These are phyloP conservation scores for Forbesichthys papilliferus DNA, from an alignment of 2,113 vertebrate genomes.

Conservation along the genomic window DNA sequence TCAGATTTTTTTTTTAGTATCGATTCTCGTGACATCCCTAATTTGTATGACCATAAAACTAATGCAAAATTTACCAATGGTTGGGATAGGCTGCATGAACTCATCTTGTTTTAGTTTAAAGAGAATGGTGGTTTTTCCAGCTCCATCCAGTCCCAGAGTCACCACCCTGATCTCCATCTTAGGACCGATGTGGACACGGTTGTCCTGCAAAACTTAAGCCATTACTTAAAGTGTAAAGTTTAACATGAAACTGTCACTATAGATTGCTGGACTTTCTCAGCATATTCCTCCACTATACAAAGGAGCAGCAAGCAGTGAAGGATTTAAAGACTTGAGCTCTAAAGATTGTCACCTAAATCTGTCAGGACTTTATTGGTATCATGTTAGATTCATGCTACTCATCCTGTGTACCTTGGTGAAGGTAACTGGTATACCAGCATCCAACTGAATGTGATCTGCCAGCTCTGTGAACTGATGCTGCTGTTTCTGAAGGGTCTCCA, in stretches of 20 bases:
- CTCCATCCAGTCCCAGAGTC: slow-evolving; percentile 92
- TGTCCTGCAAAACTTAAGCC: slow-evolving; percentile 79
- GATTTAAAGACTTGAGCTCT: too few relatives aligned
- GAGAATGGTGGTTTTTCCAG: slow-evolving; percentile 98
- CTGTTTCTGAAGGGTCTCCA: slow-evolving; percentile 95
- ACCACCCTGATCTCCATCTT: slow-evolving; percentile 99
- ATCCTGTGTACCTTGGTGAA: slow-evolving; percentile 89
- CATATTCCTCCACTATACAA: too few relatives aligned
- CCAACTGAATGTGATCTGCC: slow-evolving; percentile 93
- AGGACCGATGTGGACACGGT: slow-evolving; percentile 96
- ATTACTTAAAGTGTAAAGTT: neutral
- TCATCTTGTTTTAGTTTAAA: slow-evolving; percentile 98
- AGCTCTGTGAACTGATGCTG: slow-evolving; percentile 98
- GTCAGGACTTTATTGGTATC: too few relatives aligned
- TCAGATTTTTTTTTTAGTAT: too few relatives aligned
- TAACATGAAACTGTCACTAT: too few relatives aligned
- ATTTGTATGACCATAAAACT: neutral
- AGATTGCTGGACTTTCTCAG: neutral
- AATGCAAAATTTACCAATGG: slow-evolving; percentile 82
- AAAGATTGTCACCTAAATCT: too few relatives aligned
- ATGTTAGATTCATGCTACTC: too few relatives aligned
- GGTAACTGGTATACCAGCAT: slow-evolving; percentile 95
- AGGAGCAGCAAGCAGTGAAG: too few relatives aligned
- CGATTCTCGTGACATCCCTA: too few relatives aligned
- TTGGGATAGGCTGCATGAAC: slow-evolving; percentile 99